Percentiles rank a stretch among this genome's conserved stretches.
Evolutionary conservation across 2,888 invertebrate genomes (phyloP).

Genomic region (Sinodicranocentrus sp.): DNA sequence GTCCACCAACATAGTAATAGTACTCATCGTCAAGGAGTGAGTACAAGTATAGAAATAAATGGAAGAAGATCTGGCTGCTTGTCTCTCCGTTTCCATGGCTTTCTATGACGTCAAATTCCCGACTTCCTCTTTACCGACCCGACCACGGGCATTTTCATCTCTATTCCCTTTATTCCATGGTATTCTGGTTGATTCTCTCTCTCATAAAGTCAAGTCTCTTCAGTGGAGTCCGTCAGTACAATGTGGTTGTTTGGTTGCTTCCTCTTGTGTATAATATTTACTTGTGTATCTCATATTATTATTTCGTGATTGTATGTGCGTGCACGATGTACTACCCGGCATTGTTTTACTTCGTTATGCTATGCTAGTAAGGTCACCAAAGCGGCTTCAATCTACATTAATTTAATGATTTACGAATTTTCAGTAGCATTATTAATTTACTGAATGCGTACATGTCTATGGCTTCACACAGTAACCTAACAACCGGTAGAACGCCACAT

Average conservation of each 20-base stretch:
- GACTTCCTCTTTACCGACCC: constrained; percentile 63
- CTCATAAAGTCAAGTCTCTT: constrained; percentile 44
- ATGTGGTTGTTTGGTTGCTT: constrained; percentile 39
- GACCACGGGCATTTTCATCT: constrained; percentile 65
- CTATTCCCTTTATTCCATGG: constrained; percentile 34
- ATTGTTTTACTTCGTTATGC: constrained; percentile 34
- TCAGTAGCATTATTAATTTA: too few relatives aligned
- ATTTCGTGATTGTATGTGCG: constrained; percentile 7
- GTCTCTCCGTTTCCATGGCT: constrained; percentile 72
- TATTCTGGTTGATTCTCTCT: constrained; percentile 39
- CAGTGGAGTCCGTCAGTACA: constrained; percentile 39
- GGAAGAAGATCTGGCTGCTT: constrained; percentile 46
- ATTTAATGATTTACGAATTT: too few relatives aligned
- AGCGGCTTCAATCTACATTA: too few relatives aligned
- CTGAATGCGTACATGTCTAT: too few relatives aligned
- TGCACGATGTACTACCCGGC: constrained; percentile 15
- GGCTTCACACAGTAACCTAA: too few relatives aligned
- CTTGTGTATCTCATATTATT: constrained; percentile 36
- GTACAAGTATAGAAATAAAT: too few relatives aligned
- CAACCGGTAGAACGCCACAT: too few relatives aligned
- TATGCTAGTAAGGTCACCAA: too few relatives aligned
- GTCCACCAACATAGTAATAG: too few relatives aligned
- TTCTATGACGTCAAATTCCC: constrained; percentile 74
- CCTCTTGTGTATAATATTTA: constrained; percentile 45
- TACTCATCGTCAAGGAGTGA: too few relatives aligned